Evolutionary conservation across 2,113 vertebrate species (phyloP), one percentile per base, ranked within the genome.

Genomic region (Leptobrachium leishanense): DNA sequence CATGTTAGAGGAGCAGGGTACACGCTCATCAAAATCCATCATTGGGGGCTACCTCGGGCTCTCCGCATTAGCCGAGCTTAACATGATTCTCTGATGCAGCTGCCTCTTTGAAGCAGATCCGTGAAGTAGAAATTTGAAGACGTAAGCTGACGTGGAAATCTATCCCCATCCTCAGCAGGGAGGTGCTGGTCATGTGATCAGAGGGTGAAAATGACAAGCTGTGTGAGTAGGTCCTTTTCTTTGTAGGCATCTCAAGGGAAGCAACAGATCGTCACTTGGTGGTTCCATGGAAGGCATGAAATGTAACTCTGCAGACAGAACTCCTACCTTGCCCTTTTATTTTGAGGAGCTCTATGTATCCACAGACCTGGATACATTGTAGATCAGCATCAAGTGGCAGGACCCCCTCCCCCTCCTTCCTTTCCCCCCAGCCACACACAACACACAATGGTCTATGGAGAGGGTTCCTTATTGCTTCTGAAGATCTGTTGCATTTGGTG

Each of bases 11-110:
- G 95, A 95, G 91, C 96, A 97, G 88, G 96, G 92, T 87, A 98
- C 94, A 88, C 96, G 95, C 89, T 99, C 96, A 94, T 98, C 96
- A 95, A 98, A 98, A 98, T 99, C 98, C 98, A 99, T 99, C 94
- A 95, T 95, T 91, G 86, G 90, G 86, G 90, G 94, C 93, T 92
- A 93, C 89, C 87, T 94, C 90, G 92, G 89, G 90, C 92, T 91
- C 90, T 90, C 90, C 92, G 94, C 92, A 91, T 93, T 94, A 90
- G 94, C 92, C 89, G 92, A 93, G 93, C 95, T 95, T 91, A 93
- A 92, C 96, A 98, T 98, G 93, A 95, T 94, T 95, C 95, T 95
- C 89, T 94, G 93, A 90, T 91, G 96, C 95, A 95, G 91, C 96
- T 95, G 94, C 92, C 95, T 92, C 95, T 97, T 96, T 97, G 95